A percentile compares a stretch with the other conserved stretches of the same genome.
Evolutionary conservation across 2,797 vertebrate species (phyloP).

Genomic region (Morus bassanus): DNA sequence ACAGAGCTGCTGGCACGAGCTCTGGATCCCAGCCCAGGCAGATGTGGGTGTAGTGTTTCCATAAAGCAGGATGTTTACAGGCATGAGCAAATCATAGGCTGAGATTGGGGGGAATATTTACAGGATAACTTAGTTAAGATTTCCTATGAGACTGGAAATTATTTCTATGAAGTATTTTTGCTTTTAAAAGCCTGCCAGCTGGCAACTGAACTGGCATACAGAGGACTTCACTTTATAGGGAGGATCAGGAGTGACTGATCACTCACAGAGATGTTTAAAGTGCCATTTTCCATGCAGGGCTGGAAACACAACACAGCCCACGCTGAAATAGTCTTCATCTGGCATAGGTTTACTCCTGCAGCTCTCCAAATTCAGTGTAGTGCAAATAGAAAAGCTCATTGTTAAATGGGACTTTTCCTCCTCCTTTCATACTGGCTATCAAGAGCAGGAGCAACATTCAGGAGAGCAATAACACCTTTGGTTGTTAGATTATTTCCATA

Average conservation of each 20-base stretch:
- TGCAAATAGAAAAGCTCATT: not conserved
- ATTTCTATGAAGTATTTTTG: not conserved
- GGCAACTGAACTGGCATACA: not conserved
- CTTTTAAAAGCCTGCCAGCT: not conserved
- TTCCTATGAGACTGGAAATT: not conserved
- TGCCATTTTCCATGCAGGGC: not conserved
- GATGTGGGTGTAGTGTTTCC: not conserved
- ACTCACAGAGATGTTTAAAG: not conserved
- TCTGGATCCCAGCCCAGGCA: not conserved
- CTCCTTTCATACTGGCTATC: not conserved
- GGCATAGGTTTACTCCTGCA: not conserved
- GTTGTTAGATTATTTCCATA: not conserved
- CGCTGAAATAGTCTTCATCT: not conserved
- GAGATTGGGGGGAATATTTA: not conserved
- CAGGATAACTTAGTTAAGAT: not conserved
- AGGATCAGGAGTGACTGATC: not conserved
- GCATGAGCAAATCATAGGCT: not conserved
- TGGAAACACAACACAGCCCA: not conserved
- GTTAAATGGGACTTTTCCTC: not conserved
- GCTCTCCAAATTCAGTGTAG: not conserved
- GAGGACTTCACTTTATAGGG: not conserved
- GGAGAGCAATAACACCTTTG: not conserved
- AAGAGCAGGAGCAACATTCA: not conserved
- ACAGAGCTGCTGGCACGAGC: not conserved
- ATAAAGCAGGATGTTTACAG: not conserved